phyloP scores from a whole-genome alignment of 2,113 vertebrate species.

The Sula dactylatra region DNA sequence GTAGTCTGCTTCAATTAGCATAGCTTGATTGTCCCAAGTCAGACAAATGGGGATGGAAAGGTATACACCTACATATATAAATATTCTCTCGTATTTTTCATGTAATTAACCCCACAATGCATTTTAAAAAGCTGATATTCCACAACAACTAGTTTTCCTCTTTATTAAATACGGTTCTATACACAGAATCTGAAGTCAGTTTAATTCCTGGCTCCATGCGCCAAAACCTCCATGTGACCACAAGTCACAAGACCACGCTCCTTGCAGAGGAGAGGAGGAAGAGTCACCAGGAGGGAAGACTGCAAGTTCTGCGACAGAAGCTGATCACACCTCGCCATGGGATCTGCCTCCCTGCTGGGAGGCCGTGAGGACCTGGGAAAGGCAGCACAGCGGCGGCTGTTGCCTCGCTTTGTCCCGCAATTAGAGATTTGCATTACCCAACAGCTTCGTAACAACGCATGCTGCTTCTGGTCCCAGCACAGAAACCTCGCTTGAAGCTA shows the following conservation, averaged over 20 bases:
- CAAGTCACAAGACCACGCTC: not conserved
- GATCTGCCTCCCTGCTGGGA: not conserved
- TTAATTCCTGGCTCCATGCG: not conserved
- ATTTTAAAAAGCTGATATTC: not conserved
- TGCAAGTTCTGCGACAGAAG: not conserved
- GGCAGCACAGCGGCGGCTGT: fast-evolving
- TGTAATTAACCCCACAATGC: not conserved
- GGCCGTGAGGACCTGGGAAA: not conserved
- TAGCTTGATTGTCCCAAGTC: not conserved
- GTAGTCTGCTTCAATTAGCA: not conserved
- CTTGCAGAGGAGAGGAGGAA: not conserved
- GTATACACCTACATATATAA: not conserved
- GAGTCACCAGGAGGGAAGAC: not conserved
- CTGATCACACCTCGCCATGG: not conserved
- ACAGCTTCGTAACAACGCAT: not conserved
- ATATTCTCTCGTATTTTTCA: not conserved
- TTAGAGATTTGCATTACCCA: not conserved
- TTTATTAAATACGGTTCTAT: fast-evolving
- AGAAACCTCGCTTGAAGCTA: not conserved
- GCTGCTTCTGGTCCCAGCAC: not conserved
- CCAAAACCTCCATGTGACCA: not conserved
- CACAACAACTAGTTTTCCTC: not conserved
- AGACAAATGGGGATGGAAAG: no score
- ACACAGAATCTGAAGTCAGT: fast-evolving
- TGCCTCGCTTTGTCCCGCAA: not conserved